Evolutionary conservation across 92 coral and sea anemone species (phyloP), one percentile per base, ranked within the genome.

Genomic region (Blastomussa wellsi): DNA sequence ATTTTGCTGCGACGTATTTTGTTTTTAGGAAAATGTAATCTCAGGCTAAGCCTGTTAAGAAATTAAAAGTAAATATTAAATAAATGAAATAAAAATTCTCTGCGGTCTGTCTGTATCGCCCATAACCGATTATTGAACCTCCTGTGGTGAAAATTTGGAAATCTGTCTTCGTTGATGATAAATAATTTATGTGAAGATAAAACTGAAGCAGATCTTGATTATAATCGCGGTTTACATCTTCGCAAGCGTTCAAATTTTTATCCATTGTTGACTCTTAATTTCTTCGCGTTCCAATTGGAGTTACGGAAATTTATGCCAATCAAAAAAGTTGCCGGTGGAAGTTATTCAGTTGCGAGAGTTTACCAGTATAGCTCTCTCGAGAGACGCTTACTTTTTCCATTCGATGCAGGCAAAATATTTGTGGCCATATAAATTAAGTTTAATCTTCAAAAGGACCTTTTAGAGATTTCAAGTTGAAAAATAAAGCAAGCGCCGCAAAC

Each of bases 181-280:
- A 42, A 80, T 80, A 60, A 64, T 79, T 65, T 17, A 64, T 24
- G n/a, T n/a, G 22, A 78, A 38, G 15, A 29, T 17, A 44, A 79
- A 38, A 39, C 17, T 28, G 55, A 39, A 29, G 35, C 35, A 72
- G 77, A 72, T 72, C 31, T 19, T 32, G 22, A 1, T n/a, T 3
- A 28, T 71, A 32, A 48, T 16, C 29, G 36, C 64, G 79, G 75
- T 33, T 22, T 28, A 38, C 6, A 57, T 32, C n/a, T 36, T 9
- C 44, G 3, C 28, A 19, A 24, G 75, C 7, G 22, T 22, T 70
- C 75, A 35, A 5, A 19, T 16, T 70, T 33, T 70, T 19, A 70
- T 70, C 44, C 22, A 19, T 19, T 33, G 41, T 17, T 14, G 11
- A 35, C 44, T 35, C 31, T 69, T 14, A 35, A 32, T 35, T 35